Evolutionary conservation across 2,888 invertebrate species (phyloP), one percentile per base, ranked within the genome.

Genomic region (Platycheirus rosarum): DNA sequence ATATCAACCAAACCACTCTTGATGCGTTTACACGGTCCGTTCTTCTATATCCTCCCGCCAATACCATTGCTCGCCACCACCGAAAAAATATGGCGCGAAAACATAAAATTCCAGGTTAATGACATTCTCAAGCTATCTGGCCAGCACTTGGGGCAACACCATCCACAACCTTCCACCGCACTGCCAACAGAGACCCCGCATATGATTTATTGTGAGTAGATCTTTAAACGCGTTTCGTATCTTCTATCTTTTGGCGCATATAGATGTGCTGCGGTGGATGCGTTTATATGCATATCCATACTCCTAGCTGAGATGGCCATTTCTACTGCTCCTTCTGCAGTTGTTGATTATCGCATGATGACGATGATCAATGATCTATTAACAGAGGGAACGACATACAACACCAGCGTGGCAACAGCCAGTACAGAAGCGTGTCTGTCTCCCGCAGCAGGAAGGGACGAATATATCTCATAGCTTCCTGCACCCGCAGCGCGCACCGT

Each of bases 21-120:
- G 7, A 8, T 32, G 29, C 29, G 29, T 32, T 32, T 42, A 57
- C 6, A 32, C 62, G 48, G 9, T 14, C n/a, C 9, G n/a, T 29
- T 16, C 40, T 32, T n/a, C n/a, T n/a, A n/a, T n/a, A 13, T n/a
- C 9, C 1, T 1, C 42, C 8, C 42, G 23, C 23, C 6, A 23
- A 23, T 23, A 23, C 23, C 23, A 23, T 9, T 1, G 18, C 35
- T 53, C 46, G 37, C 68, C 49, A 55, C 49, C 75, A 51, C 74
- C 79, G 44, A 69, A 80, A 79, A 79, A 75, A 80, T 69, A 75
- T 65, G 69, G 69, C 75, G 75, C 79, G 71, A 77, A 82, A 82
- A 77, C 77, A 82, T 77, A 73, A 77, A 73, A 77, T 82, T 82
- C 82, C 82, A 82, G 82, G 82, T 82, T 82, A 82, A 82, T 82